A percentile compares a stretch with the other conserved stretches of the same genome.
phyloP scores from a whole-genome alignment of 2,888 invertebrate genomes.

The Caenorhabditis doughertyi region DNA sequence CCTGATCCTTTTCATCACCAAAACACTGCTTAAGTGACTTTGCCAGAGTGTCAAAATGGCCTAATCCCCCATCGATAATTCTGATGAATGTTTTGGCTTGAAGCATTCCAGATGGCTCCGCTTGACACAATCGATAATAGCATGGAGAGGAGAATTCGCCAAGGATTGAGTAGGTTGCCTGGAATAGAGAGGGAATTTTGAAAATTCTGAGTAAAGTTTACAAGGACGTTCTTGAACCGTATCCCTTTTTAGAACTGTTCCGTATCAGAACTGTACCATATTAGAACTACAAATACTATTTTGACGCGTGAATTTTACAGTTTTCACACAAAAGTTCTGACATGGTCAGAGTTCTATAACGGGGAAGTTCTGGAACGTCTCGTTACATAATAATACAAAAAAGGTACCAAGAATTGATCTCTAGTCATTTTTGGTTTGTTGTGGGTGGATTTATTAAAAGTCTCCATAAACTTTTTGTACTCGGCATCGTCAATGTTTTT shows the following conservation, averaged over 20 bases:
- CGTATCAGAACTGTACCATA: too few relatives aligned
- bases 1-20: constrained; percentile 40
- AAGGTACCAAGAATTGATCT: constrained; percentile 34
- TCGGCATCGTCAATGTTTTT: constrained; percentile 20
- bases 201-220: not conserved
- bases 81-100: constrained; percentile 15
- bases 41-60: constrained; percentile 30
- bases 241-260: too few relatives aligned
- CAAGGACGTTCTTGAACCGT: too few relatives aligned
- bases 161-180: constrained; percentile 25
- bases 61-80: constrained; percentile 24
- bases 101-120: constrained; percentile 7
- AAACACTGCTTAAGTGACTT: not conserved
- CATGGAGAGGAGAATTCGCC: constrained; percentile 19
- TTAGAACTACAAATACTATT: too few relatives aligned
- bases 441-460: constrained; percentile 10
- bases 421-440: constrained; percentile 34
- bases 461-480: constrained; percentile 3
- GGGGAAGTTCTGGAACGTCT: too few relatives aligned
- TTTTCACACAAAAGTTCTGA: too few relatives aligned
- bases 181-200: not conserved
- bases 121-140: constrained; percentile 18
- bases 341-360: too few relatives aligned
- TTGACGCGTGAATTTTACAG: too few relatives aligned
- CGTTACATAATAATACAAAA: too few relatives aligned